phyloP scores from a whole-genome alignment of 2,113 vertebrate species.

The Erythrocercus mccallii region DNA sequence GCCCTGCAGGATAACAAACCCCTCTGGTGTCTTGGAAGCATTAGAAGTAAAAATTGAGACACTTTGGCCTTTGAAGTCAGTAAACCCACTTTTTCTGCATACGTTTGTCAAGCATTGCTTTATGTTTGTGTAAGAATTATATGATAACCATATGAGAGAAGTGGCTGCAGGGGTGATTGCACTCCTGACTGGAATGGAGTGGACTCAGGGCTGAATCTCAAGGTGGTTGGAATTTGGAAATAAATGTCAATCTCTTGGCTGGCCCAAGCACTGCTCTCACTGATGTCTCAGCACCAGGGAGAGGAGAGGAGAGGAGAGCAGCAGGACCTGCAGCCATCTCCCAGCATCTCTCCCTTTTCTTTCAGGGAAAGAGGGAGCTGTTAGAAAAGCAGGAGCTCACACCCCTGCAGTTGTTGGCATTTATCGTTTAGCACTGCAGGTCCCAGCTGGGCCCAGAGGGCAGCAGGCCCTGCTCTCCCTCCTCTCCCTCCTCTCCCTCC shows the following conservation, averaged over 20 bases:
- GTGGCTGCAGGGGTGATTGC: not conserved
- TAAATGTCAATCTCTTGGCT: not conserved
- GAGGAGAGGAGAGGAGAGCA: not conserved
- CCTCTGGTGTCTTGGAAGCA: not conserved
- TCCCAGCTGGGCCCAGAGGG: not conserved
- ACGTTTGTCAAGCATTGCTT: rapidly evolving
- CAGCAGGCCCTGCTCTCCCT: not conserved
- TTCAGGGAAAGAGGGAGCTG: not conserved
- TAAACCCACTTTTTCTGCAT: not conserved
- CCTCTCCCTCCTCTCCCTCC: not conserved
- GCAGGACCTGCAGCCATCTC: not conserved
- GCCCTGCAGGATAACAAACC: not conserved
- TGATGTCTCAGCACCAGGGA: not conserved
- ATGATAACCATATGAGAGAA: not conserved
- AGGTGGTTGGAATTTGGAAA: not conserved
- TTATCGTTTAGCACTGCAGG: not conserved
- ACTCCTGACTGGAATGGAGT: not conserved
- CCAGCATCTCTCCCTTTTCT: not conserved
- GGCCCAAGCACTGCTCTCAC: not conserved
- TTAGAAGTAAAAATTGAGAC: not conserved
- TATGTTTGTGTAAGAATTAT: not conserved
- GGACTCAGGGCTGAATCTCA: not conserved
- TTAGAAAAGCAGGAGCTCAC: not conserved
- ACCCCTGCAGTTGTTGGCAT: not conserved
- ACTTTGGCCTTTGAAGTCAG: not conserved